Evolutionary conservation across 92 coral and sea anemone genomes (phyloP), one percentile per base, ranked within the genome.

Genomic region (Phenganax subtilis): DNA sequence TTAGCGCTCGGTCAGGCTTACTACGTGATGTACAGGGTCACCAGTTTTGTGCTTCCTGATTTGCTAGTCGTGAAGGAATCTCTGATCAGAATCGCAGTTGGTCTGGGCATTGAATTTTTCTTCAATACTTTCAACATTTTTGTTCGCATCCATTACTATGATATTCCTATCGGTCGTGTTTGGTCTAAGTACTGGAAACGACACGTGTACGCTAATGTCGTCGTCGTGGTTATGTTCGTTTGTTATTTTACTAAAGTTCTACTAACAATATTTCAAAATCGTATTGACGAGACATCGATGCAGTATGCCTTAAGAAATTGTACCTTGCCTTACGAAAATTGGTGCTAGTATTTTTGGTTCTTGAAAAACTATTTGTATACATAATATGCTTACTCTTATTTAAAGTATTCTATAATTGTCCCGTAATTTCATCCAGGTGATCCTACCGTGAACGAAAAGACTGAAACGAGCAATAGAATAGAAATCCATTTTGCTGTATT

Each of bases 71-170:
- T 65, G 3, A 17, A 11, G 31, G 85, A 85, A 12, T 87, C 89
- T 72, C 44, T 88, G 12, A 47, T 15, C 17, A 88, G 90, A 17
- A 84, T 85, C 4, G 68, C 82, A 5, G 71, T 87, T 16, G 93
- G 97, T 7, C 84, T 89, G 16, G 67, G 85, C 15, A 90, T 90
- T n/a, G 92, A 89, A 12, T 56, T 86, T 58, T 77, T 83, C n/a
- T 89, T 89, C 71, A 89, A 87, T 63, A 57, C 87, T 7, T 47
- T 89, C 66, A 83, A 89, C 12, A 84, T 89, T 10, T 54, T 88
- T 78, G 55, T 87, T 15, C 92, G 84, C 59, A 82, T 84, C 29
- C 85, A 85, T 47, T 25, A 53, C 9, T 74, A 83, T 81, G 84
- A 89, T 37, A 77, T 89, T 3, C 87, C 91, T 2, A 72, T 89